Conservation (phyloP, 2,797 vertebrate genomes). For the Podargus strigoides region DNA sequence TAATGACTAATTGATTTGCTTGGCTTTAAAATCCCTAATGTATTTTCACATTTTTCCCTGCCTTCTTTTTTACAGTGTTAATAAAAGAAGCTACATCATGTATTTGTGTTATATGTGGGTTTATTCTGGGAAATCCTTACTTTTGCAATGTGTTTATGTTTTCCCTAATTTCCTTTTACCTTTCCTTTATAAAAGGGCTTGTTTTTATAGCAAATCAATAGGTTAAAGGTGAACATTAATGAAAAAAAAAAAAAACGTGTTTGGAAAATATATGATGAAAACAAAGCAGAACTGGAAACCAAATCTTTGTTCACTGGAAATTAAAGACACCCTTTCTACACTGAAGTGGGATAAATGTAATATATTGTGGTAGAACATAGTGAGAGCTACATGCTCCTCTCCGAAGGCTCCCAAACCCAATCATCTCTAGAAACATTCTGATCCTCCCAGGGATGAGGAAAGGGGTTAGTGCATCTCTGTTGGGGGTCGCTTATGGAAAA, state of each 20-base stretch:
- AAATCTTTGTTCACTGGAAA: slow-evolving; percentile 32
- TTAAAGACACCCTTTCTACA: slow-evolving; percentile 8
- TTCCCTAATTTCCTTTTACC: slow-evolving; percentile 61
- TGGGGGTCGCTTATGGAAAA: slow-evolving; percentile 48
- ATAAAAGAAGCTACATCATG: slow-evolving; percentile 64
- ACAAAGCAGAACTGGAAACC: slow-evolving; percentile 42
- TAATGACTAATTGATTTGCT: slow-evolving; percentile 76
- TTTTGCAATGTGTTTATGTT: slow-evolving; percentile 62
- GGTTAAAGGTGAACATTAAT: slow-evolving; percentile 43
- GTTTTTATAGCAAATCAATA: slow-evolving; percentile 49
- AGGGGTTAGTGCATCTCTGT: slow-evolving; percentile 19
- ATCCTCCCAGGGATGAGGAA: background rate
- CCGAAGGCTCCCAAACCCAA: background rate
- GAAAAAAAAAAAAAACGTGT: background rate
- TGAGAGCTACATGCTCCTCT: background rate
- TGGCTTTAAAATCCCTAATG: slow-evolving; percentile 62
- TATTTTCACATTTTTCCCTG: slow-evolving; percentile 58
- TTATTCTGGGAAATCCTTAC: slow-evolving; percentile 61
- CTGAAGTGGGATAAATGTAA: background rate
- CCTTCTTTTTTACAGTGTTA: slow-evolving; percentile 54
- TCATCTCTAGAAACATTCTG: background rate
- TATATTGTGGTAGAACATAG: background rate
- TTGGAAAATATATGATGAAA: slow-evolving; percentile 46
- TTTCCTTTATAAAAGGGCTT: slow-evolving; percentile 49
- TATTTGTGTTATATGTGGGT: slow-evolving; percentile 35